Evolutionary conservation across 37 sponge, comb jelly and placozoan species (phyloP), one percentile per base, ranked within the genome.

Genomic region (Aphrocallistes beatrix): DNA sequence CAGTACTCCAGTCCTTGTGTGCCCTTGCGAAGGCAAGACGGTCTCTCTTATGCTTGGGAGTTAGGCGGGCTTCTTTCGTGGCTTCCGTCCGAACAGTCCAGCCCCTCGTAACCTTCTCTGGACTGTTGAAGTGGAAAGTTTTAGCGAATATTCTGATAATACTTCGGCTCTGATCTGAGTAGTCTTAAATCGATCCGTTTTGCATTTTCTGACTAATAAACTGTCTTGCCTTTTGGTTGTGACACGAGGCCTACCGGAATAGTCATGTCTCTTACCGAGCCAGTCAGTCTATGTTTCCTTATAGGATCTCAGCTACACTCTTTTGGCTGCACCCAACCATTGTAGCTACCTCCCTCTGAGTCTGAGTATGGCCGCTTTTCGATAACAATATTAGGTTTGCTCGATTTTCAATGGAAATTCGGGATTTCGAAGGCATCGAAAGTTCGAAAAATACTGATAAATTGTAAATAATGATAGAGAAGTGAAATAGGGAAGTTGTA

Each of bases 201-300:
- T 60, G 75, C 75, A 42, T 60, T 60, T 60, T 60, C 75, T 60
- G 75, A 32, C 75, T 32, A 60, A 60, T 60, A 60, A 60, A 60
- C n/a, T 60, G 21, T 60, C 75, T 60, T 60, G 75, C 75, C 75
- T 60, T 13, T 19, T 60, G 75, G 75, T 13, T 60, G 75, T 60
- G 75, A 60, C 75, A 60, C 75, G 75, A 60, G 75, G 75, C 75
- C 21, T 60, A 60, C 75, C 75, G 25, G 75, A 60, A 60, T 60
- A 60, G 75, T 32, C 28, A 60, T 19, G 34, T 28, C 75, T 60
- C 75, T 60, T 13, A 60, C n/a, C 75, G 75, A 60, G 17, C 75
- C 75, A 60, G 75, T 60, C 75, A 60, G 75, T 28, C 75, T 60
- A 6, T 60, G 21, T 47, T 47, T 47, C 49, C 17, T 47, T 17